Base-by-base conservation (phyloP, 1,140 invertebrate species). In the Oryctes rhinoceros region DNA sequence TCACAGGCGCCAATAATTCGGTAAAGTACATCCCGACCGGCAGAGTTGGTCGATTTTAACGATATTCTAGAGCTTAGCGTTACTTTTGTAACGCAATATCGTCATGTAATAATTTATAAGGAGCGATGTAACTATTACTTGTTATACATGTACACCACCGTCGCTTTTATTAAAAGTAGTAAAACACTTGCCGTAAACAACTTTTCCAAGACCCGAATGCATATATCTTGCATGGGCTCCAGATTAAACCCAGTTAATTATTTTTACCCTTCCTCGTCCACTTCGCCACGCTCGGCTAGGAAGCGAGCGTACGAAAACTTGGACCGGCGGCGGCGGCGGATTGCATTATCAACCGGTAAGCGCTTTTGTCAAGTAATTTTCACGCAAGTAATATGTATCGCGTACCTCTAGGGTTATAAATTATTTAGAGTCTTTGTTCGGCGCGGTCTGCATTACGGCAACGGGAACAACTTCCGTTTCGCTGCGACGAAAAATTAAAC, bases 291-390 rank as follows among this genome's bases (percentile, higher is more conserved):
- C 49, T 53, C 39, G 3, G 49, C 49, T 53, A 53, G 49, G 13
- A 53, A 53, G 49, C 49, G 49, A 4, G 39, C 9, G 13, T 53
- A 13, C 49, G 49, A 53, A 53, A 53, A 53, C 49, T 53, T 53
- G 4, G 49, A 53, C 11, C 6, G 49, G 49, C 24, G 24, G 24
- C 24, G 24, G 24, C 24, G 24, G 24, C 49, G n/a, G n/a, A 53
- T 15, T 53, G 49, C 49, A 53, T 53, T 53, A 53, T 53, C 49
- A 53, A 53, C 49, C n/a, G 49, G 49, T 53, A 53, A 53, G 49
- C 49, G 49, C 13, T 53, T 53, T 53, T 53, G 49, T 53, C 49
- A 53, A 53, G 49, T 53, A 53, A 53, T 53, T 53, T 53, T 53
- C 39, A 4, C 49, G n/a, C 11, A 53, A 53, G 49, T 53, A 53